Evolutionary conservation across 2,888 invertebrate species (phyloP), one percentile per base, ranked within the genome.

Genomic region (Leptinotarsa peninsularis): DNA sequence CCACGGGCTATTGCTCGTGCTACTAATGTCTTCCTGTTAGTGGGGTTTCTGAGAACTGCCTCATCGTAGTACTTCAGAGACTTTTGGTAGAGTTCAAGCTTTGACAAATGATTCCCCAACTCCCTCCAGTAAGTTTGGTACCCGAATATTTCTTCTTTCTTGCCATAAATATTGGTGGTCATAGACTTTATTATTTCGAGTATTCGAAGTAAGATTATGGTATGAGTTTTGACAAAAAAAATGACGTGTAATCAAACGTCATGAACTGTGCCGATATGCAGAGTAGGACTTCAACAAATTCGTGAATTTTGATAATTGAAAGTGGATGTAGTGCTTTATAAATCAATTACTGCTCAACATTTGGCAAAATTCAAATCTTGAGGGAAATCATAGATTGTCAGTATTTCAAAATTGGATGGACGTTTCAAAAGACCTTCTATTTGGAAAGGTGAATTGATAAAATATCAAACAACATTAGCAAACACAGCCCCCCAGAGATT

Each of bases 1-100:
- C 90, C 89, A 27, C 90, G 84, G 4, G 91, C 90, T 80, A 88
- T 85, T 78, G 91, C 90, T 63, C 91, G 87, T 0, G 91, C 91
- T 56, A 91, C 87, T 49, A 91, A 84, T 0, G 91, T 89, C 69
- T 89, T 88, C 17, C 90, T 89, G 81, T 92, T 91, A 49, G 88
- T 79, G 4, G 87, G 87, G 3, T 83, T 83, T 74, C 82, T 84
- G 49, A 76, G 77, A 14, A 87, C 74, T 3, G 88, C 86, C 72
- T 82, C 76, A 78, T 87, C 85, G 73, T 84, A 87, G 68, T 79
- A 86, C 72, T 82, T 81, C 18, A 87, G 79, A n/a, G 87, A 86
- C 83, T 77, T 78, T 72, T 86, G 85, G 77, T 86, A 87, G 80
- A 87, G 85, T 79, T 87, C 86, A 33, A 84, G 79, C 72, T 84